phyloP scores from a whole-genome alignment of 2,888 invertebrate species.

The Pteria penguin region DNA sequence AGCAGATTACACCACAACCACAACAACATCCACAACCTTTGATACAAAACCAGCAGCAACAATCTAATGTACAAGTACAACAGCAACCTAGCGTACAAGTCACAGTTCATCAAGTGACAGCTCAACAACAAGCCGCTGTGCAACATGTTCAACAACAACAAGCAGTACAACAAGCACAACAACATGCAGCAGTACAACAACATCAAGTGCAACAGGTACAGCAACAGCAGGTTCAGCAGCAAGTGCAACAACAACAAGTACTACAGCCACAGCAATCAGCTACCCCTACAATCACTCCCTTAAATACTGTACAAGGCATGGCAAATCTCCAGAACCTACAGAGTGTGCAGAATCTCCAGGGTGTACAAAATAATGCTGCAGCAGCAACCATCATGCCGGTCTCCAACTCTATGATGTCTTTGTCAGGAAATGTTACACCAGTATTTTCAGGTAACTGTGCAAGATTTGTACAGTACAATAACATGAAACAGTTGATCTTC shows the following conservation, averaged over 20 bases:
- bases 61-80: background rate
- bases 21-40: too few species aligned
- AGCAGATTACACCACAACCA: too few species aligned
- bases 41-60: background rate
- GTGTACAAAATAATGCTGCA: background rate
- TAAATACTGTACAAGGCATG: slow-evolving; percentile 4
- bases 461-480: too few species aligned
- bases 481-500: too few species aligned
- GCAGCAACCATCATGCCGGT: slow-evolving; percentile 15
- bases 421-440: background rate
- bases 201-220: slow-evolving; percentile 34
- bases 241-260: slow-evolving; percentile 25
- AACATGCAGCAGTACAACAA: slow-evolving; percentile 41
- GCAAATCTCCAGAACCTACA: slow-evolving; percentile 27
- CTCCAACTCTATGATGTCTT: slow-evolving; percentile 6
- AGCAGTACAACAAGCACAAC: slow-evolving; percentile 13
- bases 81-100: background rate
- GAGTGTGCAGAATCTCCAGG: slow-evolving; percentile 37
- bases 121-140: slow-evolving; percentile 1
- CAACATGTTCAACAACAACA: slow-evolving; percentile 45
- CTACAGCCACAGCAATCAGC: slow-evolving; percentile 43
- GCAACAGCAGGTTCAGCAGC: slow-evolving; percentile 37
- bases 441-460: background rate
- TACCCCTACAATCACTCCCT: too few species aligned
- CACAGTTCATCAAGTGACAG: background rate